Evolutionary conservation across 2,888 invertebrate genomes (phyloP), one percentile per base, ranked within the genome.

Genomic region (Xanthia icteritia): DNA sequence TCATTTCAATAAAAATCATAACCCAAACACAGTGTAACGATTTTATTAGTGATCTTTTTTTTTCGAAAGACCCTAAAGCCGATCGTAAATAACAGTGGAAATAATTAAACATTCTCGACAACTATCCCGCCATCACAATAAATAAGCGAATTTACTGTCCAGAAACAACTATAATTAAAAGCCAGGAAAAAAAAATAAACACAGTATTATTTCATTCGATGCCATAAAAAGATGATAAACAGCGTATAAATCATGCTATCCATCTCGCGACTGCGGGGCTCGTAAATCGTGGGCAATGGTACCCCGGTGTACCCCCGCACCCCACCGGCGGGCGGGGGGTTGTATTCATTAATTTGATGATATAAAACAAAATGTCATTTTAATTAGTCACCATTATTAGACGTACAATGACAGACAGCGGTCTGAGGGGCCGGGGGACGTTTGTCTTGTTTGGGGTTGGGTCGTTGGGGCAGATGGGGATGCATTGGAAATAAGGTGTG

Each of bases 331-430:
- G 73, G 83, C 79, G 86, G 87, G 82, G 85, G 90, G 91, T 88
- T 92, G 92, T 90, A 88, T 90, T 92, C 92, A 93, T 93, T 93
- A 93, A 94, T 93, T 93, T 93, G 93, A 94, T 92, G 93, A 92
- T 92, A 94, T 94, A 93, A 94, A 94, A 94, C 94, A 94, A 94
- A 93, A 92, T 92, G 93, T 94, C 93, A 92, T 90, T 92, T 94
- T 94, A 94, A 94, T 94, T 94, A 94, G 94, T 89, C 88, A 88
- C 92, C 91, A 93, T 94, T 94, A 93, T 92, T 92, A 91, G 92
- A 90, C 80, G 88, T 89, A 89, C 89, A 93, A 91, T 94, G 94
- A 94, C 93, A 92, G 93, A 88, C 88, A 91, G 89, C 89, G 91
- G 86, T 88, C 90, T 89, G 85, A 86, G 86, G 86, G 86, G 27